phyloP scores from a whole-genome alignment of 1,140 invertebrate species.

The Glomeris maerens region DNA sequence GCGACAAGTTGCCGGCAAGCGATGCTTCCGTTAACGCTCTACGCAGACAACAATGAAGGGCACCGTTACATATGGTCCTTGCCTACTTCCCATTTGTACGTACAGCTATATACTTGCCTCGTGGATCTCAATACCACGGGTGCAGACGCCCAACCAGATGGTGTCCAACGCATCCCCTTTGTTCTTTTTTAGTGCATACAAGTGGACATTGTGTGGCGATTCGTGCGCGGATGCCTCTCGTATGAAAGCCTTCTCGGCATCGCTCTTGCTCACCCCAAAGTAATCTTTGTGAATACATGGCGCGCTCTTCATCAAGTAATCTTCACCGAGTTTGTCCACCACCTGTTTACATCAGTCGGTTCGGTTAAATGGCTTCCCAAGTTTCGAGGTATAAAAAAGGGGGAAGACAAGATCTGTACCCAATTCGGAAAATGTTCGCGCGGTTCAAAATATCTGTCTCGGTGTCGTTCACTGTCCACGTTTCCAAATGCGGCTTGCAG shows the following conservation, averaged over 20 bases:
- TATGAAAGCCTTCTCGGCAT: constrained; percentile 73
- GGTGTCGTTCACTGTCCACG: constrained; percentile 30
- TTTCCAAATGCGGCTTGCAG: constrained; percentile 84
- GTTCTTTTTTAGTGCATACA: constrained; percentile 75
- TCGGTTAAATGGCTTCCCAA: background rate
- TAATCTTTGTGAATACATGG: constrained; percentile 54
- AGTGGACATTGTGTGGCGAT: constrained; percentile 79
- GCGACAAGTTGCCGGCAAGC: too few relatives aligned
- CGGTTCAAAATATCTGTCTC: constrained; percentile 41
- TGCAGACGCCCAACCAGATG: constrained; percentile 65
- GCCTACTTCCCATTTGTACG: constrained; percentile 19
- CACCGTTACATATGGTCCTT: constrained; percentile 15
- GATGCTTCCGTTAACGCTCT: too few relatives aligned
- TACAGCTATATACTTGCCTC: constrained; percentile 27
- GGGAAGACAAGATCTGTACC: constrained; percentile 28
- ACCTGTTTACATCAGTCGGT: too few relatives aligned
- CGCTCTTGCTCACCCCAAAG: constrained; percentile 50
- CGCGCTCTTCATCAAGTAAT: constrained; percentile 41
- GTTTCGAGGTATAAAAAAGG: background rate
- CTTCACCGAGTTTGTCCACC: constrained; percentile 41
- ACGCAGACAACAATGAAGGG: constrained; percentile 19
- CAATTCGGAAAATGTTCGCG: constrained; percentile 61
- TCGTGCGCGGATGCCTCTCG: constrained; percentile 69
- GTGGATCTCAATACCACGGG: constrained; percentile 70
- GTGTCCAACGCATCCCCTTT: constrained; percentile 44